Conservation (phyloP, 1,140 invertebrate species). For the Drosophila ironensis region DNA sequence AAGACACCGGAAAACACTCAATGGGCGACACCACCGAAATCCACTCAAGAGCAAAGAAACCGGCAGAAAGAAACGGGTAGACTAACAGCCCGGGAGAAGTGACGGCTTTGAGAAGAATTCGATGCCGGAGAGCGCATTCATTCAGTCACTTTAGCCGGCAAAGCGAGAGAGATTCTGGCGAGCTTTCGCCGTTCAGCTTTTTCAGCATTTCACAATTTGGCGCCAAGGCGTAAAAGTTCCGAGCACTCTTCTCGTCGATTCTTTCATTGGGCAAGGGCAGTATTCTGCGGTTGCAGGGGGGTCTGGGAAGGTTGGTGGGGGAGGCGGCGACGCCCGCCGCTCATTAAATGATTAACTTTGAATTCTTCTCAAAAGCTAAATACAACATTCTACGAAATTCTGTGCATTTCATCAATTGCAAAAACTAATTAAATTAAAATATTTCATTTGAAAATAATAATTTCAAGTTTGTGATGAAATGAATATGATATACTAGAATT, state of each 20-base stretch:
- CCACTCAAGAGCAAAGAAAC: conserved; percentile 21
- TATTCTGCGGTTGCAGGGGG: neutral
- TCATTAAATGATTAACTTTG: too few relatives aligned
- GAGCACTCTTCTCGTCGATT: neutral
- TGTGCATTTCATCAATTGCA: too few relatives aligned
- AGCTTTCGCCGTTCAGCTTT: too few relatives aligned
- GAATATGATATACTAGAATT: too few relatives aligned
- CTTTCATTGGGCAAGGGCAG: conserved; percentile 13
- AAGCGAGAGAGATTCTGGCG: neutral
- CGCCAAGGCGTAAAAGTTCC: conserved; percentile 20
- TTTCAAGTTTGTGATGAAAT: too few relatives aligned
- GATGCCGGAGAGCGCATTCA: too few relatives aligned
- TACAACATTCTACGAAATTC: too few relatives aligned
- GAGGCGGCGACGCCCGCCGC: neutral
- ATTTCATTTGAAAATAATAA: too few relatives aligned
- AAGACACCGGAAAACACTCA: neutral
- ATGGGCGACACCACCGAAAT: too few relatives aligned
- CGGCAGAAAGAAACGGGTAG: conserved; percentile 26
- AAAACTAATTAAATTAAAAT: too few relatives aligned
- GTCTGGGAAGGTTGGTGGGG: too few relatives aligned
- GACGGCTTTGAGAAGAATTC: neutral
- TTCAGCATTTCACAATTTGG: conserved; percentile 41
- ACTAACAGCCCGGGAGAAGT: neutral
- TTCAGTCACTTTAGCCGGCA: conserved; percentile 19
- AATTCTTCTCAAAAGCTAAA: too few relatives aligned